Evolutionary conservation across 2,888 invertebrate genomes (phyloP), one percentile per base, ranked within the genome.

Genomic region (Scelioninae gen. 2): DNA sequence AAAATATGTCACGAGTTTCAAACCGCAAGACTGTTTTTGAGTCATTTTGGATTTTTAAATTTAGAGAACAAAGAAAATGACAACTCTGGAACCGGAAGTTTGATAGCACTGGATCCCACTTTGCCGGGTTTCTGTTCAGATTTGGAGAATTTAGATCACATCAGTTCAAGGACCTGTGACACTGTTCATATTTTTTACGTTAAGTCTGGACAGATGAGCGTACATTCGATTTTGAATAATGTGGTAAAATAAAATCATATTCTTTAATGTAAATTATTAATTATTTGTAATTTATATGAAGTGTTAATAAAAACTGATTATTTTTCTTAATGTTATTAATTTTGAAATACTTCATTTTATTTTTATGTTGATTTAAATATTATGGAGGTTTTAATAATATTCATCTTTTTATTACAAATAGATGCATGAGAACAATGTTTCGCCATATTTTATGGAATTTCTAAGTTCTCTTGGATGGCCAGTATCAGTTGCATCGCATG

Each of bases 151-250:
- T 87, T 98, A 68, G 98, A 98, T 87, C 92, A 92, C 77, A 91
- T 96, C 82, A 95, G 96, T 79, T 91, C 94, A 33, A 90, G 97
- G 75, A 94, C 94, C 1, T 92, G 93, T 81, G 95, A 97, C 83
- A 98, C 97, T 0, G 96, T 95, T 74, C 96, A 97, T 86, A 91
- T 98, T 77, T 96, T 97, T 88, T 98, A 97, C 83, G 96, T 96
- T 1, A 93, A 94, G 85, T 91, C 94, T 10, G 96, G 95, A 0
- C 97, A 97, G 86, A 90, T 90, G 52, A 87, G 87, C 73, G 91
- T 93, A 0, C 88, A 89, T 9, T 94, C 96, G 78, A 96, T 98
- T 76, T 90, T 98, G 10, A 88, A 89, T 58, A 96, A 96, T 87
- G 91, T 93, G 82, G 90, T 91, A 83, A 82, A 87, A 10, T 25